phyloP scores from a whole-genome alignment of 2,888 invertebrate species.

The Sesia bembeciformis region DNA sequence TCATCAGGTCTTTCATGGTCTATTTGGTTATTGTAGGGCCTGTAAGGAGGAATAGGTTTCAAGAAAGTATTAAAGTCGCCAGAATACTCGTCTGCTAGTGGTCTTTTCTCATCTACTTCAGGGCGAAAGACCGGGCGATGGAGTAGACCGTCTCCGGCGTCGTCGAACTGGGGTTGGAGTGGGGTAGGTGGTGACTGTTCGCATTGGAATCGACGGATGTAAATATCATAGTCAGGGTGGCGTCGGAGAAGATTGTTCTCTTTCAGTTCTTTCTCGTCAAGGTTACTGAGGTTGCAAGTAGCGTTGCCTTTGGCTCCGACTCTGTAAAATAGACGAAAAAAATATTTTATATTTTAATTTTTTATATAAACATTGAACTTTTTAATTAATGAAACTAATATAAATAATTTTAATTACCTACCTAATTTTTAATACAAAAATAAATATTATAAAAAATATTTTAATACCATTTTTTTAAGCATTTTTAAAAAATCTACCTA shows the following conservation, averaged over 20 bases:
- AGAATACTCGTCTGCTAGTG: constrained; percentile 34
- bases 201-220: constrained; percentile 49
- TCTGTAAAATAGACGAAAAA: constrained; percentile 22
- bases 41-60: constrained; percentile 18
- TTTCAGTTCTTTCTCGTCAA: constrained; percentile 46
- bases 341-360: too few species aligned
- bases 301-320: constrained; percentile 68
- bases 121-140: constrained; percentile 55
- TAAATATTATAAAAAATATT: too few species aligned
- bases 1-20: constrained; percentile 47
- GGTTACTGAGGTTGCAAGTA: constrained; percentile 52
- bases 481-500: too few species aligned
- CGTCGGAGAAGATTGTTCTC: constrained; percentile 37
- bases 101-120: constrained; percentile 43
- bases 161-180: constrained; percentile 38
- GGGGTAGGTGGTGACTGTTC: constrained; percentile 57
- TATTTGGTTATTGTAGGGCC: constrained; percentile 18
- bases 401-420: too few species aligned
- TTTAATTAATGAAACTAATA: too few species aligned
- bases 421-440: too few species aligned
- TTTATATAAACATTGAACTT: too few species aligned
- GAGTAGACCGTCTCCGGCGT: constrained; percentile 28
- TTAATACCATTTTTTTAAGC: too few species aligned
- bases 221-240: constrained; percentile 60
- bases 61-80: constrained; percentile 24